Percentiles rank a stretch among this genome's conserved stretches.
phyloP scores from a whole-genome alignment of 2,888 invertebrate genomes.

The Tuberolachnus salignus region DNA sequence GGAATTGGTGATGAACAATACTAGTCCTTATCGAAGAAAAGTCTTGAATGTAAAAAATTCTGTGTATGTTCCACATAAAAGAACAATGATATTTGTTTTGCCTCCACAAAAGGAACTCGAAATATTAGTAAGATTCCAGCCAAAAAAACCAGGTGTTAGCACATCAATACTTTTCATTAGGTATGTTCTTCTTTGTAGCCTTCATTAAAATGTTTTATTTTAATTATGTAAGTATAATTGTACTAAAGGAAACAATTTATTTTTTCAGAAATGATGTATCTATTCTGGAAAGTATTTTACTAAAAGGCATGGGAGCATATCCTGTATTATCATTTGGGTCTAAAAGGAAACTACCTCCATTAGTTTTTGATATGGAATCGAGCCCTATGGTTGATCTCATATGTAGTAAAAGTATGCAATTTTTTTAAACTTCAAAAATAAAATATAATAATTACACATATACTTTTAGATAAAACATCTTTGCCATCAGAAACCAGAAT shows the following conservation, averaged over 20 bases:
- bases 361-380: conserved; percentile 51
- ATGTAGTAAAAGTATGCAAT: conserved; percentile 47
- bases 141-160: conserved; percentile 52
- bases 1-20: conserved; percentile 48
- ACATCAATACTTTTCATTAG: conserved; percentile 51
- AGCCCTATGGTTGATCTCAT: conserved; percentile 49
- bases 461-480: conserved; percentile 41
- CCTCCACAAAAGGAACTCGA: conserved; percentile 48
- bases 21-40: conserved; percentile 45
- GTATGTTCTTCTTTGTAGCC: background rate
- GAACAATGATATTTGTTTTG: conserved; percentile 50
- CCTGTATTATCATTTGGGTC: conserved; percentile 52
- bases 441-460: background rate
- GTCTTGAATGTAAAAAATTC: conserved; percentile 50
- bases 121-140: conserved; percentile 49
- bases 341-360: conserved; percentile 42
- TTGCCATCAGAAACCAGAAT: conserved; percentile 53
- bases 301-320: conserved; percentile 54
- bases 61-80: conserved; percentile 49
- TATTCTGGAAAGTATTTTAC: conserved; percentile 49
- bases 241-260: background rate
- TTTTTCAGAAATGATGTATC: conserved; percentile 46
- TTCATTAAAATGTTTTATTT: background rate
- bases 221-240: background rate
- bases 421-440: background rate